These are phyloP conservation scores for Nomada goodeniana DNA, from an alignment of 2,888 invertebrate species.

Conservation along the genomic window DNA sequence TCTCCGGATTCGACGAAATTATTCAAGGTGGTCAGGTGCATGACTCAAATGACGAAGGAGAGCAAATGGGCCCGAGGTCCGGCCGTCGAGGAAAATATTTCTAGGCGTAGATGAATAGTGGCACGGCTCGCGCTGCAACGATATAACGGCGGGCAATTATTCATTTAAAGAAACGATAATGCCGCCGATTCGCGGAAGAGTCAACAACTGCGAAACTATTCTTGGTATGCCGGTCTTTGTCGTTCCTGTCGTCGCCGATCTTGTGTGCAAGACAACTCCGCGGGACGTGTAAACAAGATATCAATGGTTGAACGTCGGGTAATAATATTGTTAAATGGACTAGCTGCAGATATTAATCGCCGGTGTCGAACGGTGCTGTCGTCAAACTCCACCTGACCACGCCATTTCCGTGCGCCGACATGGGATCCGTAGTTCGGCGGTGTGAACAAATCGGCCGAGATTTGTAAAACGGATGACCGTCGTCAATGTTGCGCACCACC, in stretches of 20 bases:
- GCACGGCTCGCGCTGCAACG: constrained; percentile 21
- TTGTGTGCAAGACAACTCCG: constrained; percentile 22
- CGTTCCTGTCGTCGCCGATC: constrained; percentile 38
- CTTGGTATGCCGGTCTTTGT: constrained; percentile 71
- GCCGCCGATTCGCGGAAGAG: constrained; percentile 69
- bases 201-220: constrained; percentile 65
- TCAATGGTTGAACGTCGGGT: constrained; percentile 47
- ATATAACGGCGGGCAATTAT: constrained; percentile 62
- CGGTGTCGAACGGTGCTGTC: constrained; percentile 4
- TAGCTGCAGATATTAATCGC: constrained; percentile 56
- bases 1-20: not conserved
- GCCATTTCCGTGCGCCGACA: constrained; percentile 9
- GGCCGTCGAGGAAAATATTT: constrained; percentile 5
- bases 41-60: not conserved
- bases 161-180: constrained; percentile 70
- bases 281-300: constrained; percentile 71
- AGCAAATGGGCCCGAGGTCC: not conserved
- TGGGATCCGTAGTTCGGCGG: constrained; percentile 9
- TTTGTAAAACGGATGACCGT: constrained; percentile 46
- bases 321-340: constrained; percentile 60
- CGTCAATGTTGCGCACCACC: constrained; percentile 21
- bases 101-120: not conserved
- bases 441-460: constrained; percentile 34
- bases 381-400: constrained; percentile 26
- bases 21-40: constrained; percentile 1